Percentiles rank a stretch among this genome's conserved stretches.
Conservation (phyloP, 2,888 invertebrate species). For the Drosophila meridiana region DNA sequence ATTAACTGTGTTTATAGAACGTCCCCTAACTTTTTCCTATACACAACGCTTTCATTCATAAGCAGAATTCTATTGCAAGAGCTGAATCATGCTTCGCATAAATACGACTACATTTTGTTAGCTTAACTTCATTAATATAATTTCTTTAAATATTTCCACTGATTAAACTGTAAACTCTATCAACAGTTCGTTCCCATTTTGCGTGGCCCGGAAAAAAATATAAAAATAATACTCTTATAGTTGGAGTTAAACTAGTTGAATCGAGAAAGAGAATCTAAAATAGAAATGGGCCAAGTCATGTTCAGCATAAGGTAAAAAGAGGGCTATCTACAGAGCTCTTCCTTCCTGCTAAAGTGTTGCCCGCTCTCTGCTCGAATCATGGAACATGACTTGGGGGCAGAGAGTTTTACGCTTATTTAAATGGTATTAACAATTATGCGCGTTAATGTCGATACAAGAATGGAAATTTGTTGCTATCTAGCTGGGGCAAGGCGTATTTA, state of each 20-base stretch:
- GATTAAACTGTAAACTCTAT: constrained; percentile 57
- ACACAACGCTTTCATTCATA: constrained; percentile 26
- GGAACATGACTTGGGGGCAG: constrained; percentile 58
- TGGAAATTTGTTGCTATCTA: constrained; percentile 69
- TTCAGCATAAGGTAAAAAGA: constrained; percentile 13
- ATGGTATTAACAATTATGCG: constrained; percentile 75
- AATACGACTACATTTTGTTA: constrained; percentile 15
- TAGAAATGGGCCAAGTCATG: constrained; percentile 63
- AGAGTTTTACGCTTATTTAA: constrained; percentile 64
- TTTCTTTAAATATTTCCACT: constrained; percentile 32
- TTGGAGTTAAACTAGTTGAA: constrained; percentile 40
- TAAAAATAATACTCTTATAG: constrained; percentile 4
- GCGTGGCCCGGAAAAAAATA: constrained; percentile 8
- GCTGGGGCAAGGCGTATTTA: constrained; percentile 41
- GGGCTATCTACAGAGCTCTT: constrained; percentile 19
- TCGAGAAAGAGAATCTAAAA: constrained; percentile 18
- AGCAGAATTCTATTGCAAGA: not conserved
- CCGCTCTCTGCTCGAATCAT: constrained; percentile 25
- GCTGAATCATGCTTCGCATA: constrained; percentile 35
- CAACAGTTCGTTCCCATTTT: constrained; percentile 70
- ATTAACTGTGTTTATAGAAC: constrained; percentile 1
- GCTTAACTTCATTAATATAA: constrained; percentile 42
- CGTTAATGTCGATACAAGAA: constrained; percentile 66
- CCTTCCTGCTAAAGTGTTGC: constrained; percentile 12
- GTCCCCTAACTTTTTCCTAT: not conserved